phyloP scores from a whole-genome alignment of 2,888 invertebrate genomes.

The Tricholauxania praeusta region DNA sequence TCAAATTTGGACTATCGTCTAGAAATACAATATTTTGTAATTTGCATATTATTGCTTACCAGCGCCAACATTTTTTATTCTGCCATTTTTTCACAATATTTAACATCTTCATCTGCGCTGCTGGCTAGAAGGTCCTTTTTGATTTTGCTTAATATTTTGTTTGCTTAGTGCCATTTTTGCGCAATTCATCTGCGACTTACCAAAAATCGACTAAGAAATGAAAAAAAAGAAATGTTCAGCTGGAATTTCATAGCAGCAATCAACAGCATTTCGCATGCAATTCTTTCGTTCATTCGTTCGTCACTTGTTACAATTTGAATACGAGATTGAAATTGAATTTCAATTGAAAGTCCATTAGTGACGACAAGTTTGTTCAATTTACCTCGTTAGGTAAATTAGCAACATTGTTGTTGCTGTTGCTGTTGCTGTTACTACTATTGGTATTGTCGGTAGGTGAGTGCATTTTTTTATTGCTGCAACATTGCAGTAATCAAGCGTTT shows the following conservation, averaged over 20 bases:
- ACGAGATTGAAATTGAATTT: constrained; percentile 39
- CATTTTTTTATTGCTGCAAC: too few species aligned
- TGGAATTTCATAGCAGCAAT: neutral
- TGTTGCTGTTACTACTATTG: too few species aligned
- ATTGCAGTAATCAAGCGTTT: too few species aligned
- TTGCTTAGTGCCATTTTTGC: constrained; percentile 37
- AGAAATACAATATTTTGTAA: too few species aligned
- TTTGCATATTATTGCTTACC: too few species aligned
- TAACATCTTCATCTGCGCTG: neutral
- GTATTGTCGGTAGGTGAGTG: too few species aligned
- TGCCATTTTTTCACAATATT: neutral
- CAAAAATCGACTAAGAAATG: neutral
- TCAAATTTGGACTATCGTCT: too few species aligned
- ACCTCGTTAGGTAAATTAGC: constrained; percentile 31
- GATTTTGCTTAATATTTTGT: constrained; percentile 27
- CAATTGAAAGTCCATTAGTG: constrained; percentile 20
- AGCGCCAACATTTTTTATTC: too few species aligned
- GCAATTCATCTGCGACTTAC: constrained; percentile 39
- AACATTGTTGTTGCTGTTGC: neutral
- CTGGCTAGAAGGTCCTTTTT: neutral
- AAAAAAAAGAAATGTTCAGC: too few species aligned
- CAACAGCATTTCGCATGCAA: neutral
- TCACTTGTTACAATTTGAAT: constrained; percentile 38
- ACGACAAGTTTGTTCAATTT: constrained; percentile 23
- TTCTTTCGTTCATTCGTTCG: constrained; percentile 13